Base-by-base conservation (phyloP, 1,140 invertebrate species). In the Phenacoccus solenopsis region DNA sequence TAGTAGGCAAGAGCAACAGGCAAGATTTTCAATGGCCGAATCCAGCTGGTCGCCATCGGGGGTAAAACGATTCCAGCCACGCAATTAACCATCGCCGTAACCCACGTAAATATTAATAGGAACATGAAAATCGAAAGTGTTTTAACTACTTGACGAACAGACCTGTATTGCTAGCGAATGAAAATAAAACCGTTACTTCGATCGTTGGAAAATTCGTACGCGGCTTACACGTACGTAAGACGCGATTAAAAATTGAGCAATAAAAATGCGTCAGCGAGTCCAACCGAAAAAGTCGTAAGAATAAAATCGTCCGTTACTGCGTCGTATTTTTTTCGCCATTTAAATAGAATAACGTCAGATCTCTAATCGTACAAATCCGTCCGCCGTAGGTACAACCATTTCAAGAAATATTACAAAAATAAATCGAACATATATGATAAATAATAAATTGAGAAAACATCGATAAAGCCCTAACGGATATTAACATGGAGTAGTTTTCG, bases 401-500 rank as follows among this genome's bases (percentile, higher is more conserved):
- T 64, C 21, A 10, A 64, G 25, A 64, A 25, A 64, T 10, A 9
- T 38, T 38, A 38, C 32, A n/a, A 64, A 64, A 24, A 64, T 24
- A 64, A 25, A 64, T 64, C 20, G 21, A 4, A 9, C 5, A 59
- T 24, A 64, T 25, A 64, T 25, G 25, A 64, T 24, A 64, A 64
- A 64, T 64, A 24, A 24, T 13, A 27, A 27, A 64, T 24, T 64
- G 21, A 64, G 59, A 64, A 10, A 64, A 5, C 22, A 22, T 5
- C 16, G 25, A 64, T 10, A n/a, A 64, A 27, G 59, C 4, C 9
- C n/a, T n/a, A n/a, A n/a, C n/a, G n/a, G n/a, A 64, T 1, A 64
- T 64, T 27, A 64, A 64, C 59, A 64, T 16, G 59, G 59, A 64
- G 59, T 64, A 64, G 59, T 64, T 64, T 64, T 64, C 16, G 59